These are phyloP conservation scores for Anoncus sp. DNA, from an alignment of 2,888 invertebrate genomes.

Conservation along the genomic window DNA sequence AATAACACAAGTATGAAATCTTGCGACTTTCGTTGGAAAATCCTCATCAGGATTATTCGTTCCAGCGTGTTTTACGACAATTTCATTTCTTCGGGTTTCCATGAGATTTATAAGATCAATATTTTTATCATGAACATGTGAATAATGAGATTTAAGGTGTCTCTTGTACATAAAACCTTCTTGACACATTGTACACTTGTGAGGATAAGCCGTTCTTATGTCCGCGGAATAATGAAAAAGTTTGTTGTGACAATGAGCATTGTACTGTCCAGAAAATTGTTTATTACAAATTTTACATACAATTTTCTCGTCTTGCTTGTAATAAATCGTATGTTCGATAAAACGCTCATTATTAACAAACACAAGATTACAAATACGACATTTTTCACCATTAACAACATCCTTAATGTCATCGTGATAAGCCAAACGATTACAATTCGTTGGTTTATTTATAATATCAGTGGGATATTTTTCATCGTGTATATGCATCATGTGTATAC, in stretches of 20 bases:
- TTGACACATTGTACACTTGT: conserved; percentile 66
- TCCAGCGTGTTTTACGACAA: too few relatives aligned
- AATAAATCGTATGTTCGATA: conserved; percentile 71
- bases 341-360: conserved; percentile 67
- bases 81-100: not conserved
- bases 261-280: conserved; percentile 67
- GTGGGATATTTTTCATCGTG: conserved; percentile 52
- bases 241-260: conserved; percentile 70
- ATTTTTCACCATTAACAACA: conserved; percentile 38
- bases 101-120: conserved; percentile 4
- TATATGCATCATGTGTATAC: conserved; percentile 70
- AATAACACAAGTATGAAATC: conserved; percentile 57
- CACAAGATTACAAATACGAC: conserved; percentile 67
- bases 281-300: conserved; percentile 65
- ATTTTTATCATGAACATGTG: conserved; percentile 68
- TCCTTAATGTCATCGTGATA: not conserved
- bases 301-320: conserved; percentile 60
- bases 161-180: conserved; percentile 70
- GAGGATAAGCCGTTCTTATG: conserved; percentile 50
- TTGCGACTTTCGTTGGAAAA: not conserved
- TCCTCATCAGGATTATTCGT: too few relatives aligned
- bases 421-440: not conserved
- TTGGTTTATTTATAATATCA: not conserved
- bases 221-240: conserved; percentile 62
- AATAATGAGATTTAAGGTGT: conserved; percentile 70